Evolutionary conservation across 2,113 vertebrate genomes (phyloP).

Genomic region (Malurus cyaneus): DNA sequence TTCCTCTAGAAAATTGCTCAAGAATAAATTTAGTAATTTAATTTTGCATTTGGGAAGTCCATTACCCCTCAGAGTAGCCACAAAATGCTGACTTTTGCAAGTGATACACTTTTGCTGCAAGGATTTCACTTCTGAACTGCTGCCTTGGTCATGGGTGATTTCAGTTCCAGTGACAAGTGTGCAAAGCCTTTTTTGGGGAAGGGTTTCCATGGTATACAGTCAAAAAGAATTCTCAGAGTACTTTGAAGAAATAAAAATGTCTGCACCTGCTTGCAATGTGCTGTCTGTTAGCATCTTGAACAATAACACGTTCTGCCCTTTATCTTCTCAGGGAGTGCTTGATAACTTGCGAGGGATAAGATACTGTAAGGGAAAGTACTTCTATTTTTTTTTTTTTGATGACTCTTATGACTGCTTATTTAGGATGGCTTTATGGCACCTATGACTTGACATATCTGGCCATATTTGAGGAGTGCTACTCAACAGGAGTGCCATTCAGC

Average conservation of each 20-base stretch:
- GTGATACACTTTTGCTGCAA: background rate
- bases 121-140: background rate
- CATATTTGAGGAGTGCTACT: background rate
- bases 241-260: background rate
- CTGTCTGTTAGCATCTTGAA: background rate
- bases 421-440: background rate
- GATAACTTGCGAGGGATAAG: background rate
- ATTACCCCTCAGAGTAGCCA: background rate
- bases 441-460: background rate
- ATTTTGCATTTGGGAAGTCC: background rate
- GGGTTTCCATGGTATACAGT: background rate
- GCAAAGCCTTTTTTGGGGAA: background rate
- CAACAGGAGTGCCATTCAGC: background rate
- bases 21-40: background rate
- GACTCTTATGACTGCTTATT: background rate
- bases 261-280: background rate
- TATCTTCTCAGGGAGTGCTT: background rate
- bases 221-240: background rate
- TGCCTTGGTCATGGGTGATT: background rate
- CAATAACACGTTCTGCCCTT: background rate
- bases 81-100: background rate
- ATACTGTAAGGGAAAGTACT: background rate
- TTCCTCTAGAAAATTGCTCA: background rate
- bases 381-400: background rate
- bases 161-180: background rate